phyloP scores from a whole-genome alignment of 2,797 vertebrate genomes.

The Sorex maritimensis region DNA sequence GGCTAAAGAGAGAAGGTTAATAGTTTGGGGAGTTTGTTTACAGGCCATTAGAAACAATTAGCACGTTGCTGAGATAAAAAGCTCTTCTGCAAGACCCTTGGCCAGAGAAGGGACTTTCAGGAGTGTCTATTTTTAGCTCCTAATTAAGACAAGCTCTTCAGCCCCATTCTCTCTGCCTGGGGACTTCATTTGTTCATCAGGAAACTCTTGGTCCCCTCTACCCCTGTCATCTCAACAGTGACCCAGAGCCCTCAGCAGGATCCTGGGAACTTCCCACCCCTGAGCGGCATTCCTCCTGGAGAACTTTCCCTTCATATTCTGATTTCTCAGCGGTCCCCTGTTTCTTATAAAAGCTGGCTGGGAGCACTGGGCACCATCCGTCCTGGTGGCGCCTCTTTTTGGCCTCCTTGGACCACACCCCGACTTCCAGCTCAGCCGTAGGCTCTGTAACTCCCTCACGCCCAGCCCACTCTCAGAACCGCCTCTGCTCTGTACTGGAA shows the following conservation, averaged over 20 bases:
- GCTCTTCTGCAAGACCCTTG: not conserved
- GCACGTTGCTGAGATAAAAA: constrained; percentile 69
- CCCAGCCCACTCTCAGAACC: too few species aligned
- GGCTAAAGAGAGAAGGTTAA: constrained; percentile 81
- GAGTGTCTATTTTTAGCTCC: constrained; percentile 77
- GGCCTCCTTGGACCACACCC: too few species aligned
- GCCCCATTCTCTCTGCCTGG: constrained; percentile 34
- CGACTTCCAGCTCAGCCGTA: too few species aligned
- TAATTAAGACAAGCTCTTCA: constrained; percentile 76
- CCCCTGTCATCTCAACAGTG: not conserved
- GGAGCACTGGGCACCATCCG: too few species aligned
- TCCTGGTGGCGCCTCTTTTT: too few species aligned
- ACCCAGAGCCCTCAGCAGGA: not conserved
- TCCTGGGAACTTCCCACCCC: not conserved
- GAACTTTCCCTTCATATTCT: not conserved
- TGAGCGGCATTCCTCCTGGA: not conserved
- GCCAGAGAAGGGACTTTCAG: constrained; percentile 57
- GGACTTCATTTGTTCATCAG: constrained; percentile 76
- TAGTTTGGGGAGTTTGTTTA: constrained; percentile 82
- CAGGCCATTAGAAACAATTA: constrained; percentile 84
- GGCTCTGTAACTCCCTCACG: too few species aligned
- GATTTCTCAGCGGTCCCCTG: not conserved
- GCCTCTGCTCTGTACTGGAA: not conserved
- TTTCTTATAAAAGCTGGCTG: accelerated
- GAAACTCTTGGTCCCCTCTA: constrained; percentile 68